Evolutionary conservation across 2,888 invertebrate species (phyloP).

Genomic region (Eilema griseolum): DNA sequence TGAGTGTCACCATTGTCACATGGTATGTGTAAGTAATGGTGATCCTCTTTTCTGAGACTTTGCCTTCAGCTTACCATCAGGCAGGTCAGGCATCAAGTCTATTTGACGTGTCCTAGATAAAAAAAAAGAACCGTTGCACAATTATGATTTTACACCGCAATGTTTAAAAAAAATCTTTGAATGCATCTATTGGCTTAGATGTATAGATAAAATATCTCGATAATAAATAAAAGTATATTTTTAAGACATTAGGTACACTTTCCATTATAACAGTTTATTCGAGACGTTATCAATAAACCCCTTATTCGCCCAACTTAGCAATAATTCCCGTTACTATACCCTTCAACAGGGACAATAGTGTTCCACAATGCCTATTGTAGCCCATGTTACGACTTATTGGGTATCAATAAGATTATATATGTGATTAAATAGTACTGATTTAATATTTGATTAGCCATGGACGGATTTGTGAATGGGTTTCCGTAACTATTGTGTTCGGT

Average conservation of each 20-base stretch:
- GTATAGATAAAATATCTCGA: no score
- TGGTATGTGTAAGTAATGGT: no score
- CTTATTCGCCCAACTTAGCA: background rate
- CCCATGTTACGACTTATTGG: slow-evolving; percentile 29
- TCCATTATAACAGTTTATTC: background rate
- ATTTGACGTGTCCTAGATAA: no score
- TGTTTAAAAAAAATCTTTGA: no score
- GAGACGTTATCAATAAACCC: background rate
- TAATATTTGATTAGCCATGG: slow-evolving; percentile 7
- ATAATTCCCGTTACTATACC: slow-evolving; percentile 1
- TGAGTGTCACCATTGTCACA: no score
- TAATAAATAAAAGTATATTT: no score
- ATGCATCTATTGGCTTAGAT: no score
- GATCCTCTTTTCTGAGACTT: no score
- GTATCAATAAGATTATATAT: slow-evolving; percentile 26
- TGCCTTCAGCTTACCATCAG: no score
- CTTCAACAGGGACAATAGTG: slow-evolving; percentile 29
- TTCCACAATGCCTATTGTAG: slow-evolving; percentile 31
- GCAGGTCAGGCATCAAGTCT: no score
- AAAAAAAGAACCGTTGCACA: no score
- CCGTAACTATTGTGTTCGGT: background rate
- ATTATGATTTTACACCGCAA: no score
- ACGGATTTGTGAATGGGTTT: background rate
- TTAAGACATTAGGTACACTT: background rate
- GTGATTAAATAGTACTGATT: background rate